Percentiles rank a stretch among this genome's conserved stretches.
phyloP scores from a whole-genome alignment of 2,888 invertebrate genomes.

The Tridacna gigas region DNA sequence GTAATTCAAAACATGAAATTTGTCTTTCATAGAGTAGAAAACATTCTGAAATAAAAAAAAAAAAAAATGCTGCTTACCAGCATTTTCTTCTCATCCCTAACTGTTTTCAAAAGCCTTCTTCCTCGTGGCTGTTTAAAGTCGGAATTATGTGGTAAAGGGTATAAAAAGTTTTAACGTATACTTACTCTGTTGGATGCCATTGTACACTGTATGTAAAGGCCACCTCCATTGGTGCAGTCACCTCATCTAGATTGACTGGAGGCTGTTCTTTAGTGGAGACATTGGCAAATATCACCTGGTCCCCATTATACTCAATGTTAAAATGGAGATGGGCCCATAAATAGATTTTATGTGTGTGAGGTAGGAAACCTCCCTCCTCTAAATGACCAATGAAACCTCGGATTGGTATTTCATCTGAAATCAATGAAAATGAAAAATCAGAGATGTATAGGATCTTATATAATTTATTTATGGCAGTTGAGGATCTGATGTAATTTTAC shows the following conservation, averaged over 20 bases:
- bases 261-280: slow-evolving; percentile 85
- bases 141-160: no score
- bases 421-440: neutral
- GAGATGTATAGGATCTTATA: no score
- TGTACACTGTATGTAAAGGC: slow-evolving; percentile 86
- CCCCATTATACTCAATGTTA: slow-evolving; percentile 85
- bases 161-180: neutral
- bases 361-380: slow-evolving; percentile 86
- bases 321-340: slow-evolving; percentile 86
- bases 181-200: slow-evolving; percentile 85
- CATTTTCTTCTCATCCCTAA: no score
- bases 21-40: no score
- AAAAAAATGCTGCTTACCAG: no score
- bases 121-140: no score
- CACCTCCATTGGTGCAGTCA: slow-evolving; percentile 82
- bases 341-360: slow-evolving; percentile 86
- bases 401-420: slow-evolving; percentile 86
- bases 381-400: slow-evolving; percentile 86
- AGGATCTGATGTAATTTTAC: no score
- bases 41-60: no score
- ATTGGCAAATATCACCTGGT: slow-evolving; percentile 86
- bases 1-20: no score
- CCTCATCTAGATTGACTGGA: slow-evolving; percentile 84
- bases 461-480: no score
- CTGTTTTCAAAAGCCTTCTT: no score